Base-by-base conservation (phyloP, 2,888 invertebrate species). In the Drosophila testacea region DNA sequence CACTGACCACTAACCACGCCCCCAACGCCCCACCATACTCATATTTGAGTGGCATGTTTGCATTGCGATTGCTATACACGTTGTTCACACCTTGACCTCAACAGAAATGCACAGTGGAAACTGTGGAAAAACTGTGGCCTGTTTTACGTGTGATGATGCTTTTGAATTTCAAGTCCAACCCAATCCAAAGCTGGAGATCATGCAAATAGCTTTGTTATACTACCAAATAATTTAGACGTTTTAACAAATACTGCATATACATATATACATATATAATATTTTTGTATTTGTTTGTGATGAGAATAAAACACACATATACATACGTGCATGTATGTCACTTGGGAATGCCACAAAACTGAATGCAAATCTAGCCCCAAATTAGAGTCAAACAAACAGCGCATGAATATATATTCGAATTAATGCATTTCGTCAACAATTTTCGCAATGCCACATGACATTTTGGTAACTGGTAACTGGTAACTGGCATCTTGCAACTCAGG, bases 151-250 rank as follows among this genome's bases (percentile, higher is more conserved):
- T 38, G 5, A 38, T 4, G 32, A 32, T 32, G 32, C 6, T 32
- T 32, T 32, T 32, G 32, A 32, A 32, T 6, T 32, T 32, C 32
- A 9, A 32, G 32, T 32, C 32, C 42, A 27, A 27, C 13, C 27
- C 13, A 42, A 16, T 4, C 7, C 22, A 7, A 7, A 9, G 9
- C 6, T 11, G 28, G 44, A 73, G 61, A 68, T 57, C 46, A 22
- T 32, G 27, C 38, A 44, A 63, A 66, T 55, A 72, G 47, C 62
- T 69, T 65, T 84, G 72, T 81, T 81, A 66, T 69, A 50, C 69
- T 51, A 47, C 59, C 86, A 73, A 80, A 79, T 85, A 85, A 82
- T 82, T 81, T 76, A 81, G 86, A 80, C 70, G 66, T 62, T 79
- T 79, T 67, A 56, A 46, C 10, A 10, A 7, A 30, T 16, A 42